Base-by-base conservation (phyloP, 2,113 vertebrate species). In the Brachionichthys hirsutus region DNA sequence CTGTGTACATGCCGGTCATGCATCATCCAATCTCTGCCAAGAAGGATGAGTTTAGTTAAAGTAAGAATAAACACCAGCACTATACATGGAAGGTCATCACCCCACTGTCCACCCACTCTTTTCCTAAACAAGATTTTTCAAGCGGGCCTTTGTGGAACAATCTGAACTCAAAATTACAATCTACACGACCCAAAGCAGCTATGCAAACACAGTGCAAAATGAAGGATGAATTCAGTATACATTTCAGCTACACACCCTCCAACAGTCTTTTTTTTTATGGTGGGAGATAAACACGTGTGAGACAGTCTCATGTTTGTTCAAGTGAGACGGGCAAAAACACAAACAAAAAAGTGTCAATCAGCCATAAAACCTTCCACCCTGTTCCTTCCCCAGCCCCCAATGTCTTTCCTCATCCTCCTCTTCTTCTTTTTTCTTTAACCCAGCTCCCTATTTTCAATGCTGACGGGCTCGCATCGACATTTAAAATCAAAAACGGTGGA, bases 1-100 rank as follows among this genome's bases (percentile, higher is more conserved):
- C 70, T 81, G 86, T 91, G 83, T 89, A 87, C 82, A 88, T 54
- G 83, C 85, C 89, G 89, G 89, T 90, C 86, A 89, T 70, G 83
- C 71, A 57, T 80, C 81, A 81, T 77, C 77, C 70, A 85, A 85
- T 84, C 74, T 71, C 67, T 73, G 84, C 81, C 78, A 85, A 84
- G 82, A 88, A 83, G 81, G 84, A 90, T 85, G 83, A 87, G 84
- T 88, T 85, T 78, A 84, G 87, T 81, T 84, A 82, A 85, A 67
- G 54, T 70, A 73, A 66, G 54, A 72, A 74, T 78, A 85, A 82
- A 88, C 87, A 86, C 59, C 67, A 15, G 17, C 54, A 62, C 64
- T 74, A 65, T 49, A 66, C 58, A 68, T 46, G 45, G 22, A 80
- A n/a, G 80, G 64, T 70, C 67, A 41, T 73, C n/a, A n/a, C n/a